Base-by-base conservation (phyloP, 2,888 invertebrate genomes). In the Camptogramma bilineatum region DNA sequence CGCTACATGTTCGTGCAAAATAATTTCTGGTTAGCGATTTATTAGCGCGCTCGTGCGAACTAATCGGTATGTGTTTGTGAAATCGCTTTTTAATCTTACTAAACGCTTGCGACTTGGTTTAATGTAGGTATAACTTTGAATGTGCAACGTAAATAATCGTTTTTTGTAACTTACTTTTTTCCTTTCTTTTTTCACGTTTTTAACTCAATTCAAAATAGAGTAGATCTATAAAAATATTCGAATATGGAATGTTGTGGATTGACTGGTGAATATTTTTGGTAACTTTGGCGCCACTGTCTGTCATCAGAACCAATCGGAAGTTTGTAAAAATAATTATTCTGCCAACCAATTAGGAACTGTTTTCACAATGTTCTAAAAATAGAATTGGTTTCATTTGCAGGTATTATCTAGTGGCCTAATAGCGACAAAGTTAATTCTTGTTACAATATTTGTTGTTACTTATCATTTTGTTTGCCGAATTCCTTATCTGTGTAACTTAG, bases 261-360 rank as follows among this genome's bases (percentile, higher is more conserved):
- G 21, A 46, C n/a, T 18, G 24, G 48, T 42, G 28, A 42, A 5
- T 50, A 50, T 50, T 50, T 55, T 51, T 3, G 34, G 55, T 39
- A 52, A 47, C 56, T 48, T 39, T 52, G 51, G 55, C 62, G 52
- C 51, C 19, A 24, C 55, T 16, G 51, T 4, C 28, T 28, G 10
- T 13, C 1, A 13, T 16, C 16, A 4, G 0, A 47, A 18, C 56
- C 64, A 64, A 60, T 60, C 28, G 31, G 19, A 51, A 47, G 17
- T 31, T 31, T 17, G 17, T 44, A 60, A 48, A 52, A 42, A n/a
- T 28, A 56, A 28, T 48, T 44, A 44, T 44, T 44, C 28, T 28
- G 47, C 48, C 28, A 58, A 24, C 63, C 54, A 64, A 64, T 59
- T 42, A 42, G 9, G 47, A 59, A 56, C 59, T 53, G 39, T 44